Evolutionary conservation across 2,888 invertebrate species (phyloP), one percentile per base, ranked within the genome.

Genomic region (Vanessa cardui): DNA sequence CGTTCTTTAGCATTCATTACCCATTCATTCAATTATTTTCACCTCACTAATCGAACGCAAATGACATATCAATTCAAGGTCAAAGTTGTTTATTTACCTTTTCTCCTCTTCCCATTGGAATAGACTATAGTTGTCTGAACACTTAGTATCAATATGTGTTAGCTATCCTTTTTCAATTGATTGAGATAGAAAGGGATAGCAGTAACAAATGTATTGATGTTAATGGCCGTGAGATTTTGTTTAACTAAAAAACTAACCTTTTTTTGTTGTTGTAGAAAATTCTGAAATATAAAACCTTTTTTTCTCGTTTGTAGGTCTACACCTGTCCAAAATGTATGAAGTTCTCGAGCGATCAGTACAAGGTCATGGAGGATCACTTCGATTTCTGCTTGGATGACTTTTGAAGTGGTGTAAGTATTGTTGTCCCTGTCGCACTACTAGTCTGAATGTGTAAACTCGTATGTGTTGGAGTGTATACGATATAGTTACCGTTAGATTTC

Each of bases 351-450:
- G 82, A 86, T 47, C 81, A 87, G 68, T 86, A 89, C 75, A 79
- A 82, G 18, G 82, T 82, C 0, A 83, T 92, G 85, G 90, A 91
- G 47, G 87, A 88, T 16, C 92, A 92, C 61, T 85, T 90, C 70
- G 90, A 90, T 73, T 87, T 83, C 78, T 92, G 92, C 64, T 77
- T 92, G 26, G 90, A 92, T 68, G 88, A 89, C 75, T 87, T 88
- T 70, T 89, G 78, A 77, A 31, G 12, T 33, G 39, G 39, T 12
- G 63, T 68, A 45, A 66, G 66, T 66, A 21, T 45, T 26, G 33
- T 44, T 6, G 49, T 31, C 49, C 18, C n/a, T 26, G 7, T 54
- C 52, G 8, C 31, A 31, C 56, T 3, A 39, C 56, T 59, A 50
- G 44, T 52, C 26, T 44, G 45, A 59, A 49, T 46, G 33, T 49